Evolutionary conservation across 2,888 invertebrate species (phyloP).

Genomic region (Cinara cedri): DNA sequence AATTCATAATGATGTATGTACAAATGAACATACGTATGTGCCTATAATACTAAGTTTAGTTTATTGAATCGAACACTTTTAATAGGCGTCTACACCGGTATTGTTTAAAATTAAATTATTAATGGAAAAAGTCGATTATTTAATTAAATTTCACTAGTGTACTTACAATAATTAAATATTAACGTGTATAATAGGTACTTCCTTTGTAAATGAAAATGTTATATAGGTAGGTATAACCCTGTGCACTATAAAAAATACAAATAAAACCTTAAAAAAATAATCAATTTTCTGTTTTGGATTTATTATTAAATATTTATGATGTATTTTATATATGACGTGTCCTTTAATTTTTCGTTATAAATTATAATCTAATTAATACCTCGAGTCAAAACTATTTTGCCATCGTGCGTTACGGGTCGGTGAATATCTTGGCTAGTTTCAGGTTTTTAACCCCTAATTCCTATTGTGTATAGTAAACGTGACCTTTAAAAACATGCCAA

Average conservation of each 20-base stretch:
- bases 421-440: slow-evolving; percentile 1
- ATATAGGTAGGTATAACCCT: too few species aligned
- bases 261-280: not conserved
- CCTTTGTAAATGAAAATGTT: slow-evolving; percentile 23
- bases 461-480: not conserved
- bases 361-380: not conserved
- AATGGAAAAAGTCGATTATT: slow-evolving; percentile 24
- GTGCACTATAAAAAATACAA: too few species aligned
- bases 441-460: slow-evolving; percentile 26
- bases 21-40: not conserved
- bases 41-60: not conserved
- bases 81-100: not conserved
- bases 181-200: not conserved
- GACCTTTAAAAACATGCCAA: slow-evolving; percentile 31
- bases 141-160: slow-evolving; percentile 31
- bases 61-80: not conserved
- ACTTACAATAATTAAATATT: slow-evolving; percentile 21
- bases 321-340: not conserved
- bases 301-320: not conserved
- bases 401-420: not conserved
- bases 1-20: not conserved
- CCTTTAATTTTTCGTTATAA: not conserved
- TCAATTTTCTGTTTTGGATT: not conserved
- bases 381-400: not conserved
- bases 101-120: slow-evolving; percentile 2